Evolutionary conservation across 1,140 invertebrate species (phyloP).

Genomic region (Macrostomum lignano): DNA sequence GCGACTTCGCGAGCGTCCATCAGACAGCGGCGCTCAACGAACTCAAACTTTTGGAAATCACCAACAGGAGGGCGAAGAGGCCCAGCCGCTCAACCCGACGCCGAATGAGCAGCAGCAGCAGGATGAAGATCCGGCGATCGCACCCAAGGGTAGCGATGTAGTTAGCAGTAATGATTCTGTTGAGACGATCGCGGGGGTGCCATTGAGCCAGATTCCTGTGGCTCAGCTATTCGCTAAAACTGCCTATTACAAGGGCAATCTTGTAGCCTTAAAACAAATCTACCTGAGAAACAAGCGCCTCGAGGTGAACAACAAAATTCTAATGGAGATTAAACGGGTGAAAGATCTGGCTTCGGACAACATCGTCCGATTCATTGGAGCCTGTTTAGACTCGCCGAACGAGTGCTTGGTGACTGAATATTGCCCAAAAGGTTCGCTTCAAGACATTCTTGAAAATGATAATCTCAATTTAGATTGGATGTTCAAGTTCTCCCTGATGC

Average conservation of each 20-base stretch:
- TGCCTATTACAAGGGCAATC: slow-evolving; percentile 49
- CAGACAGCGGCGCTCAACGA: no score
- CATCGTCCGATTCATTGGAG: slow-evolving; percentile 67
- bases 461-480: slow-evolving; percentile 66
- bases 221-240: slow-evolving; percentile 55
- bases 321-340: no score
- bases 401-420: slow-evolving; percentile 64
- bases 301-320: no score
- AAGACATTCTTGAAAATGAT: slow-evolving; percentile 75
- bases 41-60: no score
- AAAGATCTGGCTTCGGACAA: slow-evolving; percentile 84
- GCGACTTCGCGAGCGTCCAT: no score
- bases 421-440: slow-evolving; percentile 69
- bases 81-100: slow-evolving; percentile 6
- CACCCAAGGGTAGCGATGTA: no score
- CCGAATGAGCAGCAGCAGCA: no score
- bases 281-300: slow-evolving; percentile 9
- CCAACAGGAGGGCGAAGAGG: no score
- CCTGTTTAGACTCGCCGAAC: slow-evolving; percentile 46
- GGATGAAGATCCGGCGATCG: no score
- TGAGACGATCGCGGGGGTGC: slow-evolving; percentile 35
- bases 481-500: slow-evolving; percentile 66
- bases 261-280: slow-evolving; percentile 61
- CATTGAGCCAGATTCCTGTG: slow-evolving; percentile 37
- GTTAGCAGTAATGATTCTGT: no score